Percentiles rank a stretch among this genome's conserved stretches.
These are phyloP conservation scores for Meta bourneti DNA, from an alignment of 2,888 invertebrate species.

Conservation along the genomic window DNA sequence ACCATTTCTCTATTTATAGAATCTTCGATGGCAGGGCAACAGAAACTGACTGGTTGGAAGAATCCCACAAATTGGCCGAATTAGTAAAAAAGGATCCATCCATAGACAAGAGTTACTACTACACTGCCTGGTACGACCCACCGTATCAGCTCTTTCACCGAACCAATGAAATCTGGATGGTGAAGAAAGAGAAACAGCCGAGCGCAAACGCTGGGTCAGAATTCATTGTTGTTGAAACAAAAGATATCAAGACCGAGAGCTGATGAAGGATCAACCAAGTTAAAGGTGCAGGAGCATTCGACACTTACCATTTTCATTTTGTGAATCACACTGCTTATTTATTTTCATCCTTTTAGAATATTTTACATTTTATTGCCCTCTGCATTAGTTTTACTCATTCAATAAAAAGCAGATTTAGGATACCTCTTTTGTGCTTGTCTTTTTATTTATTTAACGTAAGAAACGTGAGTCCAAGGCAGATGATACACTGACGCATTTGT, in stretches of 20 bases:
- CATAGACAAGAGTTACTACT: conserved; percentile 73
- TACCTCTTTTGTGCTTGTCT: too few species aligned
- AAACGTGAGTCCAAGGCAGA: too few species aligned
- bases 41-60: conserved; percentile 73
- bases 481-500: too few species aligned
- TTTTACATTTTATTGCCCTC: too few species aligned
- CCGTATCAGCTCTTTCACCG: conserved; percentile 75
- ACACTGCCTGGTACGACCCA: conserved; percentile 73
- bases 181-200: conserved; percentile 49
- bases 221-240: neutral
- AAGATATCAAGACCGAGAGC: conserved; percentile 3
- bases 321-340: too few species aligned
- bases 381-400: too few species aligned
- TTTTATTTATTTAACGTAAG: too few species aligned
- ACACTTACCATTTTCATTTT: too few species aligned
- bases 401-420: too few species aligned
- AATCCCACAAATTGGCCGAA: conserved; percentile 64
- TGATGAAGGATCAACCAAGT: neutral
- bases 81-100: conserved; percentile 60
- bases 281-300: too few species aligned
- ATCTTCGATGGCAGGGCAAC: conserved; percentile 71
- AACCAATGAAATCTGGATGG: conserved; percentile 74
- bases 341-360: too few species aligned
- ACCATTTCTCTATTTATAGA: conserved; percentile 31
- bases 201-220: conserved; percentile 27